phyloP scores from a whole-genome alignment of 2,797 vertebrate species.

The Anas acuta region DNA sequence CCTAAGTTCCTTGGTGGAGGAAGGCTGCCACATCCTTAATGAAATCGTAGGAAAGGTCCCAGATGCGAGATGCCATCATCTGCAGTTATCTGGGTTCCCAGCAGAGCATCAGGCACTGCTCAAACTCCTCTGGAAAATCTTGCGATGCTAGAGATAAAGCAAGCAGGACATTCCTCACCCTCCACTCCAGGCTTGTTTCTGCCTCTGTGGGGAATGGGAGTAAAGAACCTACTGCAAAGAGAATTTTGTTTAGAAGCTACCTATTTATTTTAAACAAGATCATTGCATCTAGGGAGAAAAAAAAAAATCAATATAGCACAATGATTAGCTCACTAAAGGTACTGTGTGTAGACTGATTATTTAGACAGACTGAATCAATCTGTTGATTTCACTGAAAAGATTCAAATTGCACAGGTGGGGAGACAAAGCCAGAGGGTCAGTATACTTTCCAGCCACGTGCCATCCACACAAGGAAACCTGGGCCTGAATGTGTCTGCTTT shows the following conservation, averaged over 20 bases:
- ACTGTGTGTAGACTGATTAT: neutral
- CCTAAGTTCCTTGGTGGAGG: neutral
- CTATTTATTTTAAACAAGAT: neutral
- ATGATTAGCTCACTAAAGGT: neutral
- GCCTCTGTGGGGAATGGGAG: neutral
- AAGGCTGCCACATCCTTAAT: neutral
- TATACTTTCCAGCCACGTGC: neutral
- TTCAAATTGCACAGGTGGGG: neutral
- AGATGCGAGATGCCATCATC: neutral
- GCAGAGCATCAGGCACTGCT: fast-evolving
- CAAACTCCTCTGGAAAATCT: neutral
- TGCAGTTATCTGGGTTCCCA: neutral
- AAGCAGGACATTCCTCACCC: neutral
- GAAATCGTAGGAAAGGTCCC: neutral
- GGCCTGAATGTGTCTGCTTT: neutral
- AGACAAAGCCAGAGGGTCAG: neutral
- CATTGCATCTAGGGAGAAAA: neutral
- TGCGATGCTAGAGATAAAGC: fast-evolving
- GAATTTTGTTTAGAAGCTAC: neutral
- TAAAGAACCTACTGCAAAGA: neutral
- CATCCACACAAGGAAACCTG: neutral
- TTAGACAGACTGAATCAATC: neutral
- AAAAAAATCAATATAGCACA: constrained; percentile 15
- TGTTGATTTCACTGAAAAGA: neutral
- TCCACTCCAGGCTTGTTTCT: neutral